A percentile compares a stretch with the other conserved stretches of the same genome.
phyloP scores from a whole-genome alignment of 2,888 invertebrate species.

The Dolomedes plantarius region DNA sequence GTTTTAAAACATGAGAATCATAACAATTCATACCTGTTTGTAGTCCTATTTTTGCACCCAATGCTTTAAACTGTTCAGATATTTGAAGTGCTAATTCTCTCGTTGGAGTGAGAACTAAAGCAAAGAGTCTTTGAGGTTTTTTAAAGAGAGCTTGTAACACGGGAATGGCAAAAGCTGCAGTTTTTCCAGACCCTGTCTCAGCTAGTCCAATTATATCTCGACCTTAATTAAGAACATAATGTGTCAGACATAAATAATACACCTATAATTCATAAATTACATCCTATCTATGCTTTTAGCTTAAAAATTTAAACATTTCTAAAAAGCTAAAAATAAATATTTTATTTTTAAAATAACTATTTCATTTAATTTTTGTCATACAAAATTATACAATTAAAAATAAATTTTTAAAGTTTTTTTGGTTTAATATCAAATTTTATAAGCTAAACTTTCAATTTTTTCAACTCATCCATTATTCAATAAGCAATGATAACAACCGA shows the following conservation, averaged over 20 bases:
- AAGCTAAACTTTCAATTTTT: too few relatives aligned
- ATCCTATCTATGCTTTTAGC: too few relatives aligned
- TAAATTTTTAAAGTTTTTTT: too few relatives aligned
- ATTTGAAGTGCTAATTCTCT: constrained; percentile 99
- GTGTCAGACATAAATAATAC: not conserved
- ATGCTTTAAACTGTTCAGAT: constrained; percentile 97
- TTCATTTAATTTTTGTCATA: too few relatives aligned
- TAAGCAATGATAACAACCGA: too few relatives aligned
- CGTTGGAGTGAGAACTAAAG: constrained; percentile 96
- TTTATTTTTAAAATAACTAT: too few relatives aligned
- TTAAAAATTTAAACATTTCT: too few relatives aligned
- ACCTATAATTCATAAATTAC: not conserved
- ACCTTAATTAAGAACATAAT: constrained; percentile 79
- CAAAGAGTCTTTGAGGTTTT: constrained; percentile 95
- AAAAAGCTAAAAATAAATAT: too few relatives aligned
- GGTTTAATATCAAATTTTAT: too few relatives aligned
- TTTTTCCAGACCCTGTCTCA: constrained; percentile 95
- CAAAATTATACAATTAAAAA: too few relatives aligned
- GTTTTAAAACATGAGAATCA: too few relatives aligned
- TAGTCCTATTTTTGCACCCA: constrained; percentile 91
- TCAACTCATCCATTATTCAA: too few relatives aligned
- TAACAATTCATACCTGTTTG: constrained; percentile 82
- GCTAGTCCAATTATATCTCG: constrained; percentile 87
- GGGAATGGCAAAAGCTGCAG: constrained; percentile 97
- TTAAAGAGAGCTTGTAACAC: constrained; percentile 94